These are phyloP conservation scores for Drosophila imparisetae DNA, from an alignment of 2,888 invertebrate species.

Conservation along the genomic window DNA sequence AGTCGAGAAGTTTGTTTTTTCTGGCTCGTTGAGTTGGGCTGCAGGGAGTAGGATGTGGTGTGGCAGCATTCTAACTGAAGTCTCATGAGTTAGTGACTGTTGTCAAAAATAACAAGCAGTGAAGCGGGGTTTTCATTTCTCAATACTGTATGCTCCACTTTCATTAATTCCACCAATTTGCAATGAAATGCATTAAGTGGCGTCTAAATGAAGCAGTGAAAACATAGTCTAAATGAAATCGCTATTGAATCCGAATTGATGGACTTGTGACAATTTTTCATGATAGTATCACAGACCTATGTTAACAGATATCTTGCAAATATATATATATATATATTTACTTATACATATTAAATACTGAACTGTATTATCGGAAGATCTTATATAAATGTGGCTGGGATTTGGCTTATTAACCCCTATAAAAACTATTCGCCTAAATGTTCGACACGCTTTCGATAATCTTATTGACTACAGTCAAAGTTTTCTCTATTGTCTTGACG, in stretches of 20 bases:
- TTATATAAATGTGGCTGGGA: background rate
- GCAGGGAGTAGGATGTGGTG: background rate
- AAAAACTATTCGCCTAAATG: background rate
- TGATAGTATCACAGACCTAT: background rate
- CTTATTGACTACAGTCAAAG: background rate
- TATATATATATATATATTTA: background rate
- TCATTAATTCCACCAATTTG: slow-evolving; percentile 25
- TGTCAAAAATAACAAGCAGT: slow-evolving; percentile 63
- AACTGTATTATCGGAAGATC: background rate
- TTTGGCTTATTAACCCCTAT: background rate
- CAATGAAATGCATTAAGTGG: slow-evolving; percentile 22
- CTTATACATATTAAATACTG: background rate
- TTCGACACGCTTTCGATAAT: background rate
- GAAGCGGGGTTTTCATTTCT: slow-evolving; percentile 30
- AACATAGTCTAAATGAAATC: background rate
- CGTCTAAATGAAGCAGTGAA: background rate
- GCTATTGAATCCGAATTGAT: background rate
- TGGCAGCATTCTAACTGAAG: slow-evolving; percentile 11
- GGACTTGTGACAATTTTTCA: background rate
- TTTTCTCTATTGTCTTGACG: background rate
- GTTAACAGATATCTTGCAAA: background rate
- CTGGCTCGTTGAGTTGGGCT: slow-evolving; percentile 43
- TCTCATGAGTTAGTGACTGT: slow-evolving; percentile 59
- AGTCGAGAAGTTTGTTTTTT: slow-evolving; percentile 61
- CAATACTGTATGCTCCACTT: slow-evolving; percentile 24